Percentiles rank a stretch among this genome's conserved stretches.
Evolutionary conservation across 1,140 invertebrate genomes (phyloP).

Genomic region (Sarcophaga bullata): DNA sequence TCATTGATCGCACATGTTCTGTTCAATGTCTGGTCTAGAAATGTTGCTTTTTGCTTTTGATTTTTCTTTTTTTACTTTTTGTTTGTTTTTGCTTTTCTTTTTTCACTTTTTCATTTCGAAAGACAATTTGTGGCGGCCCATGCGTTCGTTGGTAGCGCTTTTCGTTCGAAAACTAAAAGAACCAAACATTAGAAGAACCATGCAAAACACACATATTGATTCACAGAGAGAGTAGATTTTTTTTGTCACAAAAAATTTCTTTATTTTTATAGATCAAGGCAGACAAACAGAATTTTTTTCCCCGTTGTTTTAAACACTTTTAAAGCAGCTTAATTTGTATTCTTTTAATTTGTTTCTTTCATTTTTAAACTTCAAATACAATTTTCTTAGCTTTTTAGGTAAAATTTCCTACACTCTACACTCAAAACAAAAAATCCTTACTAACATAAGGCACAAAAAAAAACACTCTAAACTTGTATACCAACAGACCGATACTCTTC

Average conservation of each 20-base stretch:
- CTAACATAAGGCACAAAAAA: too few species aligned
- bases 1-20: constrained; percentile 11
- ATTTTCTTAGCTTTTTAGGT: too few species aligned
- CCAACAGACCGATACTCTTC: constrained; percentile 8
- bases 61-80: not conserved
- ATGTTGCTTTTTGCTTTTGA: not conserved
- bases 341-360: not conserved
- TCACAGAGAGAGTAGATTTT: too few species aligned
- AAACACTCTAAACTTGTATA: not conserved
- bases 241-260: too few species aligned
- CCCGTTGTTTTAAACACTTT: not conserved
- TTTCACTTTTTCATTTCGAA: too few species aligned
- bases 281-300: not conserved
- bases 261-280: not conserved
- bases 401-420: too few species aligned
- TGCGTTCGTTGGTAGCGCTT: constrained; percentile 21
- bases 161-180: constrained; percentile 18
- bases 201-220: constrained; percentile 3
- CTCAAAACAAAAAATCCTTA: too few species aligned
- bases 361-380: not conserved
- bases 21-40: not conserved
- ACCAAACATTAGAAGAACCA: not conserved
- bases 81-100: not conserved
- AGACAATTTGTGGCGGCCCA: not conserved
- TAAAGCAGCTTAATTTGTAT: not conserved